Evolutionary conservation across 2,113 vertebrate genomes (phyloP).

Genomic region (Xiphorhynchus elegans): DNA sequence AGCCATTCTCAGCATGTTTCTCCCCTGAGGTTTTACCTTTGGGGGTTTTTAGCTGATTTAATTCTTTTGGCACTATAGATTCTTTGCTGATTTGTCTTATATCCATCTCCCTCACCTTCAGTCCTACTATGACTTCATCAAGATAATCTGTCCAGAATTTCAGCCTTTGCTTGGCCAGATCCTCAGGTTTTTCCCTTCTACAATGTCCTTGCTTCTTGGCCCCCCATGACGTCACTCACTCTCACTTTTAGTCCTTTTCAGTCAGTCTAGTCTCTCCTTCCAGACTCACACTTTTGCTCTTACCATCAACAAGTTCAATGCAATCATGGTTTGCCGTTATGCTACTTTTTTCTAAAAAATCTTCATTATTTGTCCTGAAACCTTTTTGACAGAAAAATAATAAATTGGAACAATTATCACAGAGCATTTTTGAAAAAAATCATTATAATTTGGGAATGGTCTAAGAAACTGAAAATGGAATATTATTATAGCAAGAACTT

Average conservation of each 20-base stretch:
- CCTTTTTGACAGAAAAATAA: background rate
- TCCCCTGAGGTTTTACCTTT: background rate
- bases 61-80: background rate
- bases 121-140: background rate
- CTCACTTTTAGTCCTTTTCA: background rate
- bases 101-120: background rate
- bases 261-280: background rate
- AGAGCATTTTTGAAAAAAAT: background rate
- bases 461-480: background rate
- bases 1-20: accelerated
- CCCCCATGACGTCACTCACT: background rate
- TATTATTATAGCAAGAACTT: background rate
- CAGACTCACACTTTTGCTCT: background rate
- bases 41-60: background rate
- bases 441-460: background rate
- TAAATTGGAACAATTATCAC: background rate
- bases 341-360: background rate
- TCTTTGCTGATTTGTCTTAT: background rate
- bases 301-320: background rate
- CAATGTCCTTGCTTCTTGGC: background rate
- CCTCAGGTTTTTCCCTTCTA: background rate
- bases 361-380: background rate
- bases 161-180: background rate
- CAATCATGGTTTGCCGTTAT: background rate
- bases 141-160: background rate